Conservation (phyloP, 2,113 vertebrate species). For the Embiotoca jacksoni region DNA sequence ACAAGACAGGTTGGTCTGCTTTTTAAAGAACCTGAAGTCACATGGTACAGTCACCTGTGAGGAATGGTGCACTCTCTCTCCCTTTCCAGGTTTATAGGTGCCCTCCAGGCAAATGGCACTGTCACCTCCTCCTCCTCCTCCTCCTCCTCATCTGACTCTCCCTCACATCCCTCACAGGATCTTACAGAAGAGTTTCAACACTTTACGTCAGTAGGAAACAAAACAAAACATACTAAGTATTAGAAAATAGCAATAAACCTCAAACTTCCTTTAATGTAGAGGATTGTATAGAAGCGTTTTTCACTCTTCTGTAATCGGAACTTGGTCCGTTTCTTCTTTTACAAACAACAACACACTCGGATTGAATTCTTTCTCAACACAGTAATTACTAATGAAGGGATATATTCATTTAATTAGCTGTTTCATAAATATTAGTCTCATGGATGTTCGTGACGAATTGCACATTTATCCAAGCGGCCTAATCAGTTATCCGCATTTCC, state of each 20-base stretch:
- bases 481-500: conserved; percentile 40
- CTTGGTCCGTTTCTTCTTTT: not conserved
- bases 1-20: conserved; percentile 77
- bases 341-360: not conserved
- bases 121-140: conserved; percentile 79
- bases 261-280: conserved; percentile 13
- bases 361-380: not conserved
- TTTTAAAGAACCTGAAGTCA: conserved; percentile 80
- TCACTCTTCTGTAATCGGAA: not conserved
- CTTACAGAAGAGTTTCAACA: conserved; percentile 62
- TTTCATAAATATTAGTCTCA: conserved; percentile 1
- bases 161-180: conserved; percentile 69
- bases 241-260: conserved; percentile 34
- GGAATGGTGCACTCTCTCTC: conserved; percentile 78
- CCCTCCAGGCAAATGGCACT: conserved; percentile 80
- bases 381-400: not conserved
- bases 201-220: conserved; percentile 38
- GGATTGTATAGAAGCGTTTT: no score
- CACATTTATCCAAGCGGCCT: conserved; percentile 32
- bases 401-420: conserved; percentile 20
- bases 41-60: conserved; percentile 81
- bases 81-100: conserved; percentile 74
- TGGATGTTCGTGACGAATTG: conserved; percentile 55
- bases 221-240: conserved; percentile 54
- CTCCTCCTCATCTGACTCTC: conserved; percentile 77